Conservation (phyloP, 2,113 vertebrate genomes). For the Neopipo cinnamomea region DNA sequence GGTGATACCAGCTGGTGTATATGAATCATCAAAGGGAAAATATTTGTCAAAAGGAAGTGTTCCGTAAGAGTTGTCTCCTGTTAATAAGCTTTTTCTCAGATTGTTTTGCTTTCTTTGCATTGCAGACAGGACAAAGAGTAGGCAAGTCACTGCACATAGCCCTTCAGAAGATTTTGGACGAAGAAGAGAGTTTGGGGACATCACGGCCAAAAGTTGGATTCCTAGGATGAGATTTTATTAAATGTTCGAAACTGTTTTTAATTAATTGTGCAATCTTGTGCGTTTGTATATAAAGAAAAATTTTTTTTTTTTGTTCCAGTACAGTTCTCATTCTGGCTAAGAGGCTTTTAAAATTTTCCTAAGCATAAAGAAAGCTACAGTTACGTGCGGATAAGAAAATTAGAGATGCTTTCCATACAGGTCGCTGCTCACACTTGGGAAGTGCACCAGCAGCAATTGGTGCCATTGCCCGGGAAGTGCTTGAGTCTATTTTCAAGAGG, state of each 20-base stretch:
- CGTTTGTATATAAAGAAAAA: slow-evolving; percentile 30
- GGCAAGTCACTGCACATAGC: slow-evolving; percentile 85
- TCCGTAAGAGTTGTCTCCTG: background rate
- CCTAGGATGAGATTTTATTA: slow-evolving; percentile 77
- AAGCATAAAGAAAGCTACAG: background rate
- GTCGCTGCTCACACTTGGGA: background rate
- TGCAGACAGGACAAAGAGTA: slow-evolving; percentile 87
- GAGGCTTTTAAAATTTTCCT: background rate
- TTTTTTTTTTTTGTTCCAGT: background rate
- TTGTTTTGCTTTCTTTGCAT: slow-evolving; percentile 22
- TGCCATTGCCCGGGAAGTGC: background rate
- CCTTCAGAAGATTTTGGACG: slow-evolving; percentile 82
- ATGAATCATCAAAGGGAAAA: slow-evolving; percentile 5
- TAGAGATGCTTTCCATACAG: background rate
- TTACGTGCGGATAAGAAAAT: background rate
- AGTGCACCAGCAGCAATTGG: background rate
- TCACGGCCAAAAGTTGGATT: slow-evolving; percentile 90
- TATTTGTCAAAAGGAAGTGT: slow-evolving; percentile 1
- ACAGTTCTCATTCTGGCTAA: background rate
- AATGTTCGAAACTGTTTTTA: slow-evolving; percentile 5
- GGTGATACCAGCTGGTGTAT: background rate
- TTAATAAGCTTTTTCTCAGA: background rate
- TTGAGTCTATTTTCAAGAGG: background rate
- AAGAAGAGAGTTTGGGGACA: slow-evolving; percentile 87
- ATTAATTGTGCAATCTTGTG: background rate